Conservation (phyloP, 2,888 invertebrate species). For the Psylliodes chrysocephalus region DNA sequence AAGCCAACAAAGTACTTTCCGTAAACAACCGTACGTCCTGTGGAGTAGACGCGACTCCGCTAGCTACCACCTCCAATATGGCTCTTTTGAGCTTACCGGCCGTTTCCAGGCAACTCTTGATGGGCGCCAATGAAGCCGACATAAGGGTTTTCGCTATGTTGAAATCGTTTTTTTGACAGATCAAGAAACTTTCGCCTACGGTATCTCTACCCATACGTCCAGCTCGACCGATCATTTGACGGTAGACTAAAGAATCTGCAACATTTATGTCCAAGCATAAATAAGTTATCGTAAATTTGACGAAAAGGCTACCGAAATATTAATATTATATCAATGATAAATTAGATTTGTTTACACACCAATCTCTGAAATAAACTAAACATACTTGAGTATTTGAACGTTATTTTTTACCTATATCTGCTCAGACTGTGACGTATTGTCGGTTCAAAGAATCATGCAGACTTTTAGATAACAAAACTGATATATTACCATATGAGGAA, state of each 20-base stretch:
- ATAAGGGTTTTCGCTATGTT: slow-evolving; percentile 77
- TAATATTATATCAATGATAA: too few relatives aligned
- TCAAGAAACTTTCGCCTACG: slow-evolving; percentile 86
- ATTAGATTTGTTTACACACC: neutral
- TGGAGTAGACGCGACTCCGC: slow-evolving; percentile 80
- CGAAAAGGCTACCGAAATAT: too few relatives aligned
- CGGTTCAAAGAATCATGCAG: too few relatives aligned
- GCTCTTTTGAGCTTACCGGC: slow-evolving; percentile 80
- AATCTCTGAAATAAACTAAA: too few relatives aligned
- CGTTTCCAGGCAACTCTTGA: slow-evolving; percentile 83
- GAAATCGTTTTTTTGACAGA: slow-evolving; percentile 83
- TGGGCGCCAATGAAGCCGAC: slow-evolving; percentile 74
- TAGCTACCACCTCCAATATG: slow-evolving; percentile 85
- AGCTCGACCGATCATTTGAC: slow-evolving; percentile 97
- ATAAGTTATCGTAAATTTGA: too few relatives aligned
- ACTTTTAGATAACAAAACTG: too few relatives aligned
- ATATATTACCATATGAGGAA: too few relatives aligned
- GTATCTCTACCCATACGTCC: slow-evolving; percentile 88
- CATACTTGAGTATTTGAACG: too few relatives aligned
- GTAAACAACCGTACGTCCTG: slow-evolving; percentile 81
- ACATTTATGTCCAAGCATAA: too few relatives aligned
- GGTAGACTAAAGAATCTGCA: slow-evolving; percentile 73
- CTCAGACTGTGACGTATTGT: too few relatives aligned
- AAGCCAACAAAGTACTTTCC: slow-evolving; percentile 78
- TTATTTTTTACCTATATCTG: too few relatives aligned